phyloP scores from a whole-genome alignment of 2,888 invertebrate genomes.

The Tenthredo livida region DNA sequence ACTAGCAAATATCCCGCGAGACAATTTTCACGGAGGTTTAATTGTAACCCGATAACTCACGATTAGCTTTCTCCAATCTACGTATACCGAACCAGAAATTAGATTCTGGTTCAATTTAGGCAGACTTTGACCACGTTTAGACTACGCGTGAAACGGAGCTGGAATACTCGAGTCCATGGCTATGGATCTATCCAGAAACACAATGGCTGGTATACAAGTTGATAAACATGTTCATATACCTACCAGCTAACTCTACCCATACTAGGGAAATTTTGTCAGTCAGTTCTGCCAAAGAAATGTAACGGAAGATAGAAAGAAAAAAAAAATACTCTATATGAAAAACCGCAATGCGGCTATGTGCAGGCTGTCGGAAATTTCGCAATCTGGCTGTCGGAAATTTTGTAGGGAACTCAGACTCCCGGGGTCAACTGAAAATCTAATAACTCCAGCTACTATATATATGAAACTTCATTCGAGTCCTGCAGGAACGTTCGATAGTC shows the following conservation, averaged over 20 bases:
- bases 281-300: background rate
- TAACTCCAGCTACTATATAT: background rate
- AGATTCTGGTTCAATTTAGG: conserved; percentile 1
- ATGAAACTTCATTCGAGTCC: conserved; percentile 7
- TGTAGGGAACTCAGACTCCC: background rate
- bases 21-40: background rate
- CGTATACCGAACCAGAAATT: conserved; percentile 2
- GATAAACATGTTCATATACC: background rate
- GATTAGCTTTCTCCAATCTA: background rate
- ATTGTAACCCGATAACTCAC: conserved; percentile 28
- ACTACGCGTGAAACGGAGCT: background rate
- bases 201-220: background rate
- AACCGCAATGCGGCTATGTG: conserved; percentile 34
- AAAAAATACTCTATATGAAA: background rate
- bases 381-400: conserved; percentile 24
- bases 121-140: background rate
- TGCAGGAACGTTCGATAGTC: background rate
- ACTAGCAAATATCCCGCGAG: background rate
- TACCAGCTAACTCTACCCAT: too few relatives aligned
- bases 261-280: background rate
- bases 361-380: background rate
- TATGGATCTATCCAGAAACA: too few relatives aligned
- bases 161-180: background rate
- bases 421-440: conserved; percentile 25
- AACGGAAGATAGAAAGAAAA: background rate